Conservation (phyloP, 1,140 invertebrate genomes). For the Linepithema humile region DNA sequence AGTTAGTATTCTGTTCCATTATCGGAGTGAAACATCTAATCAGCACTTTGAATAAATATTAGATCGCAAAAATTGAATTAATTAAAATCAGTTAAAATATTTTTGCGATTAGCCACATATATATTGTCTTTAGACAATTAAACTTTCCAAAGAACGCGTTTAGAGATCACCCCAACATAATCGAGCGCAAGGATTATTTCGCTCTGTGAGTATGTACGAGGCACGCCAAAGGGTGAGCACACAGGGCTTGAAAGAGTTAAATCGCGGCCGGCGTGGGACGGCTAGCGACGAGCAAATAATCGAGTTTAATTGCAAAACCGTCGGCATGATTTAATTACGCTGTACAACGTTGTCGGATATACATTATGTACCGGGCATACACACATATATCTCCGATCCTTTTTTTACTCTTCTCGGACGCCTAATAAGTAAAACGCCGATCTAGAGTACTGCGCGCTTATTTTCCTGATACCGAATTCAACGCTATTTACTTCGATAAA, state of each 20-base stretch:
- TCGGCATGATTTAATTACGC: conserved; percentile 85
- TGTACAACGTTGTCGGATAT: conserved; percentile 72
- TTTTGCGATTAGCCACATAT: too few relatives aligned
- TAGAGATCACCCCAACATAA: conserved; percentile 76
- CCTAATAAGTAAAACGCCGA: conserved; percentile 61
- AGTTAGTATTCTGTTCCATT: neutral
- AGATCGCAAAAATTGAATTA: neutral
- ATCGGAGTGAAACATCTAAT: neutral
- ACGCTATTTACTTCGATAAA: neutral
- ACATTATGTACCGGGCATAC: conserved; percentile 59
- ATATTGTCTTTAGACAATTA: conserved; percentile 67
- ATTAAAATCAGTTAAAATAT: too few relatives aligned
- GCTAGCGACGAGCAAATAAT: conserved; percentile 84
- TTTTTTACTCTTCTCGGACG: conserved; percentile 14
- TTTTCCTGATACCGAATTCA: neutral
- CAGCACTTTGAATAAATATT: neutral
- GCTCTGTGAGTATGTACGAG: conserved; percentile 65
- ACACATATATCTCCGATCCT: conserved; percentile 50
- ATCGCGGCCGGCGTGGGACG: conserved; percentile 77
- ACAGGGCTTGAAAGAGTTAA: conserved; percentile 81
- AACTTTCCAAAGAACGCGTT: conserved; percentile 65
- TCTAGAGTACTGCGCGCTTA: neutral
- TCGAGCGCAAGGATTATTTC: conserved; percentile 80
- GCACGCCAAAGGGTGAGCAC: conserved; percentile 64
- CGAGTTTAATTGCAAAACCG: conserved; percentile 86